These are phyloP conservation scores for Watsonalla cultraria DNA, from an alignment of 2,888 invertebrate genomes.

Conservation along the genomic window DNA sequence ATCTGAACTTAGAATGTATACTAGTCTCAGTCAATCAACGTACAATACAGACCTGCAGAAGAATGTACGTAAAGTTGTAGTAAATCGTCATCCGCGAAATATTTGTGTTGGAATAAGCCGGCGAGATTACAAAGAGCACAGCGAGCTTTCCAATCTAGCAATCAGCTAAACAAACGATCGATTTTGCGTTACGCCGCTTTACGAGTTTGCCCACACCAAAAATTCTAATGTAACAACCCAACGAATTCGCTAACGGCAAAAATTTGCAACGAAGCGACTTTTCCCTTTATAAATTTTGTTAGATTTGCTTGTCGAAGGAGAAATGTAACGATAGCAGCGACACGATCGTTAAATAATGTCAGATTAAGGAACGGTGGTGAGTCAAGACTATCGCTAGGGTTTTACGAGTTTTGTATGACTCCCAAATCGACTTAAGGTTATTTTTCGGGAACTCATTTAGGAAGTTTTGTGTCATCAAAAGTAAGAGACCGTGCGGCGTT, in stretches of 20 bases:
- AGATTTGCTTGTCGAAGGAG: conserved; percentile 63
- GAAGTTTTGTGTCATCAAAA: conserved; percentile 64
- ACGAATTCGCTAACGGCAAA: conserved; percentile 44
- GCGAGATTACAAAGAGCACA: conserved; percentile 52
- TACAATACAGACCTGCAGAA: background rate
- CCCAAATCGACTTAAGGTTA: conserved; percentile 53
- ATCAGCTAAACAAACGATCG: conserved; percentile 67
- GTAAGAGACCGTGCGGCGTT: conserved; percentile 44
- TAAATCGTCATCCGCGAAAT: background rate
- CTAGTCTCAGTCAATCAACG: conserved; percentile 30
- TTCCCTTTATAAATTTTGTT: conserved; percentile 44
- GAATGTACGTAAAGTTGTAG: background rate
- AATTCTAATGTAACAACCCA: conserved; percentile 38
- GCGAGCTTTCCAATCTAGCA: conserved; percentile 58
- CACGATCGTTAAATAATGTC: conserved; percentile 60
- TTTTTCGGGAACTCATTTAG: conserved; percentile 60
- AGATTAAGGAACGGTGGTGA: conserved; percentile 49
- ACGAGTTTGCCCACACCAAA: conserved; percentile 44
- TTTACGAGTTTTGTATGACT: conserved; percentile 70
- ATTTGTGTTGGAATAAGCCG: conserved; percentile 31
- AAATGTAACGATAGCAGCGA: conserved; percentile 61
- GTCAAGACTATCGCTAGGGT: conserved; percentile 47
- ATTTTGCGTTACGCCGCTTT: conserved; percentile 57
- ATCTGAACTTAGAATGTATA: conserved; percentile 36
- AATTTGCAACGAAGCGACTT: conserved; percentile 55